Conservation (phyloP, 2,888 invertebrate genomes). For the Bembecia ichneumoniformis region DNA sequence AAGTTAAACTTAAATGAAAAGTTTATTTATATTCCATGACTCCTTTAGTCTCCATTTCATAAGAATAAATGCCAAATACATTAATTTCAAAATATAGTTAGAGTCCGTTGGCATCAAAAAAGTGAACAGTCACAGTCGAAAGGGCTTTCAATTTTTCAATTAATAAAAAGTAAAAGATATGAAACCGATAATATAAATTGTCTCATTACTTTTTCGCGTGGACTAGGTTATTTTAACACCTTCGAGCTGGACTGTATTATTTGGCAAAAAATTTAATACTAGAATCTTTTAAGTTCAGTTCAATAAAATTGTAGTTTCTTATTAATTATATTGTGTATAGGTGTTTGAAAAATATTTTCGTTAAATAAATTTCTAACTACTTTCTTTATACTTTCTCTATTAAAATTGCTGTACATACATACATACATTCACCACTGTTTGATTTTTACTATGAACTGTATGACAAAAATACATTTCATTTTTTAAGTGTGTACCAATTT, state of each 20-base stretch:
- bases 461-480: too few relatives aligned
- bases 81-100: conserved; percentile 14
- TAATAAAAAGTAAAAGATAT: conserved; percentile 1
- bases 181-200: too few relatives aligned
- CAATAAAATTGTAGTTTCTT: conserved; percentile 20
- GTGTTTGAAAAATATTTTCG: conserved; percentile 22
- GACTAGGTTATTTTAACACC: conserved; percentile 2
- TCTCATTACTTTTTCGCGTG: too few relatives aligned
- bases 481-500: too few relatives aligned
- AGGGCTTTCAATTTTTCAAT: conserved; percentile 13
- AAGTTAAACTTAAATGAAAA: neutral
- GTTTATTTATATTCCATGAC: neutral
- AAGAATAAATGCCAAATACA: conserved; percentile 38
- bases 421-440: too few relatives aligned
- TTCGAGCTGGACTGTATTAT: conserved; percentile 16
- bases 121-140: conserved; percentile 26
- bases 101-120: conserved; percentile 24
- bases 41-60: conserved; percentile 28
- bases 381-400: too few relatives aligned
- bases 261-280: conserved; percentile 36
- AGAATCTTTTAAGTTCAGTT: conserved; percentile 19
- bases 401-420: too few relatives aligned
- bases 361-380: too few relatives aligned
- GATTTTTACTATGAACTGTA: too few relatives aligned
- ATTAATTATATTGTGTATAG: conserved; percentile 12